Percentiles rank a stretch among this genome's conserved stretches.
These are phyloP conservation scores for Dasypogon diadema DNA, from an alignment of 2,888 invertebrate species.

Conservation along the genomic window DNA sequence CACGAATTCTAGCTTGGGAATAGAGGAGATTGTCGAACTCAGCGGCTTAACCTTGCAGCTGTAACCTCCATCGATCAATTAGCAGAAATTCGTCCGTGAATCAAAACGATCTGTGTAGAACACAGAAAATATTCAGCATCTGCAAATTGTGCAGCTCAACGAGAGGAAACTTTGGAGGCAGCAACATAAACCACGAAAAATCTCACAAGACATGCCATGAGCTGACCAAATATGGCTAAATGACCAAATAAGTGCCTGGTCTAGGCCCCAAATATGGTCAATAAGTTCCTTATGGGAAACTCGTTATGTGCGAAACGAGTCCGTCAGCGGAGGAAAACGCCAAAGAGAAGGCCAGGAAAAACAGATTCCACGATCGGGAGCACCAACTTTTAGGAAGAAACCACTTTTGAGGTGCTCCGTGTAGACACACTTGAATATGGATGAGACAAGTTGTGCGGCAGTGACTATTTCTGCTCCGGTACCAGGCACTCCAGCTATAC, in stretches of 20 bases:
- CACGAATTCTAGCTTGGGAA: not conserved
- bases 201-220: slow-evolving; percentile 51
- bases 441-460: slow-evolving; percentile 31
- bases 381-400: slow-evolving; percentile 35
- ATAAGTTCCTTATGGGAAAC: slow-evolving; percentile 50
- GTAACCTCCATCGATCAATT: slow-evolving; percentile 13
- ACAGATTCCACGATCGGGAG: slow-evolving; percentile 39
- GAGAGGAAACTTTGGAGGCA: not conserved
- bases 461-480: slow-evolving; percentile 13
- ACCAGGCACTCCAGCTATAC: slow-evolving; percentile 16
- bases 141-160: slow-evolving; percentile 19
- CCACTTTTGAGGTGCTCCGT: slow-evolving; percentile 2
- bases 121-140: slow-evolving; percentile 6
- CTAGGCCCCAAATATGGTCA: slow-evolving; percentile 40
- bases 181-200: slow-evolving; percentile 52
- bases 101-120: slow-evolving; percentile 28
- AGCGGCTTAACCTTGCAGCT: not conserved
- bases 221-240: slow-evolving; percentile 53
- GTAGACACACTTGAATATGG: slow-evolving; percentile 35
- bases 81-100: slow-evolving; percentile 8
- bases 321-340: slow-evolving; percentile 13
- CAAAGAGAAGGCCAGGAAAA: slow-evolving; percentile 16
- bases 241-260: slow-evolving; percentile 53
- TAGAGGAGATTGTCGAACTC: not conserved
- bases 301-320: slow-evolving; percentile 22